Base-by-base conservation (phyloP, 1,140 invertebrate genomes). In the Lepidostoma basale region DNA sequence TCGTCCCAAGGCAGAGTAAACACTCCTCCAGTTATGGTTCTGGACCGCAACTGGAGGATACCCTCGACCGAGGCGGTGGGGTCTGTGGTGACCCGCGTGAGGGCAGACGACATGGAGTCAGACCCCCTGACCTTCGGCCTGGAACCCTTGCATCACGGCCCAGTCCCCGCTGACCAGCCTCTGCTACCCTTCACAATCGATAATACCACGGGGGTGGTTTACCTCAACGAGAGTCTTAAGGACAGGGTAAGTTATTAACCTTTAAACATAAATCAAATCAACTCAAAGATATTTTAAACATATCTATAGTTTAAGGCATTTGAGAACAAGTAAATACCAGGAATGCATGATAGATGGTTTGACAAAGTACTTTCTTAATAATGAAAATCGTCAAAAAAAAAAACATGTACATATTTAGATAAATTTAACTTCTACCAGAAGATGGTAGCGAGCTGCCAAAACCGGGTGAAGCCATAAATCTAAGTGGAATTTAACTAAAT, bases 41-140 rank as follows among this genome's bases (percentile, higher is more conserved):
- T 90, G 18, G 85, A 89, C 12, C 78, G 90, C 52, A 86, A 88
- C 73, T 91, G 90, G 90, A 77, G 84, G 3, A 85, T 92, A 40
- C 77, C 80, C 5, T 88, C 90, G 72, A 82, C 82, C 0, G 88
- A 90, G 71, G 78, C 84, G 12, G 83, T 91, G 3, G 89, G 89
- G 33, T 83, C 83, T 12, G 78, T 88, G 9, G 86, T 92, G 9
- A 85, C 85, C 1, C 81, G 85, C 28, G 86, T 88, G 1, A 77
- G 77, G 9, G 88, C 86, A 0, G 78, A 81, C 5, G 89, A 90
- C 73, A 79, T 81, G 3, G 89, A 91, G 64, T 81, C 84, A 0
- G 87, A 88, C 74, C 76, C 80, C 20, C 74, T 92, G 1, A 81
- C 76, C 25, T 92, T 86, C 67, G 87, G 88, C 1, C 74, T 92